Conservation (phyloP, 2,797 vertebrate species). For the Acridotheres tristis region DNA sequence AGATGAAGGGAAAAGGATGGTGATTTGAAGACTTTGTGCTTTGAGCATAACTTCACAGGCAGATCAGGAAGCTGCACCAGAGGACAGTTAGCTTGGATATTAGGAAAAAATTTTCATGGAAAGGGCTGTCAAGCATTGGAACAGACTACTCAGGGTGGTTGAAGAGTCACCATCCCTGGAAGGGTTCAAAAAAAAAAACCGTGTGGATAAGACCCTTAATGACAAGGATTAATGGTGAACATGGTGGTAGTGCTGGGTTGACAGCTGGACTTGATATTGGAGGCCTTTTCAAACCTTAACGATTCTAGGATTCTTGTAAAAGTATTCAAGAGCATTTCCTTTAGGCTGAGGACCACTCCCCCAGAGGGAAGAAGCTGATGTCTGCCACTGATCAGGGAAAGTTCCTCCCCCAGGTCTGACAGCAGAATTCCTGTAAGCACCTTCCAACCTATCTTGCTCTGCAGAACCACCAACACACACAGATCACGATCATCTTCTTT, state of each 20-base stretch:
- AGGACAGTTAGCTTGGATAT: not conserved
- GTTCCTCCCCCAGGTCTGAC: not conserved
- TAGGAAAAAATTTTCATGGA: not conserved
- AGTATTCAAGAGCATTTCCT: not conserved
- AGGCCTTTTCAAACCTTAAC: not conserved
- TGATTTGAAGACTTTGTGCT: not conserved
- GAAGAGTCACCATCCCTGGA: not conserved
- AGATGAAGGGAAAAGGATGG: not conserved
- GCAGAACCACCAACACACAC: not conserved
- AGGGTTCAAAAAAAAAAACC: rapidly evolving
- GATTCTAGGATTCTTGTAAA: not conserved
- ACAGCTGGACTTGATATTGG: rapidly evolving
- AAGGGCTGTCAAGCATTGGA: not conserved
- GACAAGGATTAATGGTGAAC: not conserved
- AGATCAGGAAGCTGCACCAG: not conserved
- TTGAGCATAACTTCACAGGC: not conserved
- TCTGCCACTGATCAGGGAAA: not conserved
- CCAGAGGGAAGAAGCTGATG: not conserved
- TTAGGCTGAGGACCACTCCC: not conserved
- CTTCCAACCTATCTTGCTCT: rapidly evolving
- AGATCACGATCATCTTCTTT: rapidly evolving
- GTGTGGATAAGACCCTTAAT: not conserved
- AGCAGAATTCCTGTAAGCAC: not conserved
- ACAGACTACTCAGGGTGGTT: not conserved
- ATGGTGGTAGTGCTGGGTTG: not conserved